phyloP scores from a whole-genome alignment of 2,888 invertebrate species.

The Amorpha juglandis region DNA sequence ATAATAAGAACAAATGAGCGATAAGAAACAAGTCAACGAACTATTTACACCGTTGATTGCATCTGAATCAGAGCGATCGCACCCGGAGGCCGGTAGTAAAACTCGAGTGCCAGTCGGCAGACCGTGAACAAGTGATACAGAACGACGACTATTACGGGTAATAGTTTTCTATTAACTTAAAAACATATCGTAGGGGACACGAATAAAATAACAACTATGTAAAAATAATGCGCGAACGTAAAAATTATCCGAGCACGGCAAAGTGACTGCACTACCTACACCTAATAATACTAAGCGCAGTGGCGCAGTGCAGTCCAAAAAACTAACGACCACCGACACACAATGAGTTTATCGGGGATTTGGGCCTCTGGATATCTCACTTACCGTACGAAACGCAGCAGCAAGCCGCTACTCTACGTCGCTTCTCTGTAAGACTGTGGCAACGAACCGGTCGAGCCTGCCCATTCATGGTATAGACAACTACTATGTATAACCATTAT shows the following conservation, averaged over 20 bases:
- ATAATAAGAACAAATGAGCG: constrained; percentile 4
- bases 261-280: too few species aligned
- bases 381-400: too few species aligned
- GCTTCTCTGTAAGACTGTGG: too few species aligned
- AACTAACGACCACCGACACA: too few species aligned
- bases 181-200: background rate
- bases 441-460: too few species aligned
- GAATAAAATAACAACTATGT: background rate
- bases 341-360: too few species aligned
- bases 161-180: constrained; percentile 15
- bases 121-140: constrained; percentile 40
- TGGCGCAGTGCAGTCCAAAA: too few species aligned
- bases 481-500: too few species aligned
- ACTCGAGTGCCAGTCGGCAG: constrained; percentile 38
- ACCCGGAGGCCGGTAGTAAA: constrained; percentile 32
- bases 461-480: too few species aligned
- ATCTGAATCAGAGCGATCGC: constrained; percentile 51
- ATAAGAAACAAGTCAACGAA: constrained; percentile 34
- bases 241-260: background rate
- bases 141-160: constrained; percentile 9
- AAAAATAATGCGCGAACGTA: background rate
- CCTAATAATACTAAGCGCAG: too few species aligned
- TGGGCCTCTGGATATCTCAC: too few species aligned
- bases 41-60: constrained; percentile 41
- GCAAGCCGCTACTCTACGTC: too few species aligned